phyloP scores from a whole-genome alignment of 1,140 invertebrate genomes.

The Drosophila lowei region DNA sequence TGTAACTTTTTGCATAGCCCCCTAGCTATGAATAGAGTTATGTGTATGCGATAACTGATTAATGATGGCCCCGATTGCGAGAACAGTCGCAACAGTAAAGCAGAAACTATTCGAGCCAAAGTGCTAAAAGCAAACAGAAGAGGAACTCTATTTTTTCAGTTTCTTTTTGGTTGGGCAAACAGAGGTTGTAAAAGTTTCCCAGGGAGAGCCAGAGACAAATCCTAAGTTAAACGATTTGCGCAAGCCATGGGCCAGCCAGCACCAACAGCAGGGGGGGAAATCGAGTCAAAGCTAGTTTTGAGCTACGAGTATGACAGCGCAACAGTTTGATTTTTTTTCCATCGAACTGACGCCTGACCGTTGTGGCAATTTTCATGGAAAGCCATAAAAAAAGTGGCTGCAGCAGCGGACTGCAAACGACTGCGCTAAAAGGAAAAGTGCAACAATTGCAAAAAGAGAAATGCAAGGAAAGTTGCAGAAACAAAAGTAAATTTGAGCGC shows the following conservation, averaged over 20 bases:
- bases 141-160: background rate
- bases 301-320: slow-evolving; percentile 49
- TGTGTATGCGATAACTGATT: slow-evolving; percentile 54
- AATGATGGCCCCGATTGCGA: slow-evolving; percentile 51
- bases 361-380: slow-evolving; percentile 74
- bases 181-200: slow-evolving; percentile 28
- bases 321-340: slow-evolving; percentile 70
- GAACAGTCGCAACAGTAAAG: slow-evolving; percentile 20
- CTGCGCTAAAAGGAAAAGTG: slow-evolving; percentile 75
- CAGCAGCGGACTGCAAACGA: slow-evolving; percentile 48
- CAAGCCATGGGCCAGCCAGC: slow-evolving; percentile 2
- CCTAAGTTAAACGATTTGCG: slow-evolving; percentile 40
- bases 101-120: slow-evolving; percentile 7
- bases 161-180: slow-evolving; percentile 26
- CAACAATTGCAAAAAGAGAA: slow-evolving; percentile 68
- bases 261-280: slow-evolving; percentile 1
- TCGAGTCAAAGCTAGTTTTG: slow-evolving; percentile 47
- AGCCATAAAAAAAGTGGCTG: slow-evolving; percentile 64
- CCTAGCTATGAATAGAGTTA: slow-evolving; percentile 41
- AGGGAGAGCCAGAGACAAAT: slow-evolving; percentile 32
- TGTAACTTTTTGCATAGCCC: slow-evolving; percentile 56
- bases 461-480: slow-evolving; percentile 74
- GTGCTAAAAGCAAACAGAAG: slow-evolving; percentile 16
- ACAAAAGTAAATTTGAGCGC: slow-evolving; percentile 70
- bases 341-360: slow-evolving; percentile 56